Conservation (phyloP, 2,888 invertebrate genomes). For the Cantharis lateralis region DNA sequence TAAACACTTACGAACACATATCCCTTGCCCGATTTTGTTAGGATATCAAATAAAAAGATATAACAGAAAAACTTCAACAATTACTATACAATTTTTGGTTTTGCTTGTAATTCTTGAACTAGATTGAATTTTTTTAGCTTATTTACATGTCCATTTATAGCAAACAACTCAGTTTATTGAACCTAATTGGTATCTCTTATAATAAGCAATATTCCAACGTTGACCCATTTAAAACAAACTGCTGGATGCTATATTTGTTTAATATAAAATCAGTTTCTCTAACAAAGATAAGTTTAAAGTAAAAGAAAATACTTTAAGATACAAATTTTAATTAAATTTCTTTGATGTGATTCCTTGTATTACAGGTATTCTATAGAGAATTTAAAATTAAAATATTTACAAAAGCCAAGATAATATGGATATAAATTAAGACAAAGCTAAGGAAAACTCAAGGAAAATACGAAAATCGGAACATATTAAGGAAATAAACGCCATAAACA, state of each 20-base stretch:
- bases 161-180: no score
- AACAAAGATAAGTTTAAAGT: background rate
- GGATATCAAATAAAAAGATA: no score
- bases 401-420: background rate
- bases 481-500: background rate
- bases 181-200: background rate
- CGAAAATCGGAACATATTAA: background rate
- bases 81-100: background rate
- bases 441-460: background rate
- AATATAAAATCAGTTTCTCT: background rate
- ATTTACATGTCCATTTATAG: background rate
- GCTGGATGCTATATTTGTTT: background rate
- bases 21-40: no score
- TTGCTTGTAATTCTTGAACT: background rate
- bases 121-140: background rate
- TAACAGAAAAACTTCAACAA: background rate
- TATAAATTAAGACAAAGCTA: background rate
- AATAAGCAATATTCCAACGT: background rate
- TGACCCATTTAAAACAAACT: background rate
- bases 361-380: background rate
- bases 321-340: background rate
- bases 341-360: background rate
- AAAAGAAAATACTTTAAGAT: background rate
- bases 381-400: conserved; percentile 7
- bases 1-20: no score